Evolutionary conservation across 2,888 invertebrate genomes (phyloP).

Genomic region (Pandemis heparana): DNA sequence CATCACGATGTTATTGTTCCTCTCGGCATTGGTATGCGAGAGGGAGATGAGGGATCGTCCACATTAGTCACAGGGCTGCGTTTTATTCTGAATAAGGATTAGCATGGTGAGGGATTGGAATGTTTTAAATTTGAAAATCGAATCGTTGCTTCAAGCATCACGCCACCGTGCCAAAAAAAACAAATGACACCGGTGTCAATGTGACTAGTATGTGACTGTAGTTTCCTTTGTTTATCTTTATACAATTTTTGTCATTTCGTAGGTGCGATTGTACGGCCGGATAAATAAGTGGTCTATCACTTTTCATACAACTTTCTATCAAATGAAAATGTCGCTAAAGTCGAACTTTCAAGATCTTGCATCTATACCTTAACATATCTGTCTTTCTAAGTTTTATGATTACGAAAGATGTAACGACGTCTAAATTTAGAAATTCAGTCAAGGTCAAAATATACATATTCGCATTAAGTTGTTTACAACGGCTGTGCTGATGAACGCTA

Average conservation of each 20-base stretch:
- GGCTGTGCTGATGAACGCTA: neutral
- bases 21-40: slow-evolving; percentile 60
- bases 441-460: neutral
- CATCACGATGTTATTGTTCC: slow-evolving; percentile 75
- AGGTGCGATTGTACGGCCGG: too few species aligned
- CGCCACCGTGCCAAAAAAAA: neutral
- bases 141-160: neutral
- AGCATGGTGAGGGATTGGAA: slow-evolving; percentile 14
- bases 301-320: too few species aligned
- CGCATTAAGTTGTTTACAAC: slow-evolving; percentile 6
- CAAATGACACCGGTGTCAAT: neutral
- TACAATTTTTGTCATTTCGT: too few species aligned
- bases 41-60: slow-evolving; percentile 45
- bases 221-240: too few species aligned
- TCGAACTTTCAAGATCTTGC: too few species aligned
- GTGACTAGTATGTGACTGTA: neutral
- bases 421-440: slow-evolving; percentile 1
- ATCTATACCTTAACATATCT: neutral
- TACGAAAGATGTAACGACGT: neutral
- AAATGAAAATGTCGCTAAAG: too few species aligned
- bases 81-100: slow-evolving; percentile 62
- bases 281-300: too few species aligned
- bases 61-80: slow-evolving; percentile 73
- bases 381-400: neutral
- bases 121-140: slow-evolving; percentile 11